Evolutionary conservation across 2,797 vertebrate genomes (phyloP).

Genomic region (Falco columbarius): DNA sequence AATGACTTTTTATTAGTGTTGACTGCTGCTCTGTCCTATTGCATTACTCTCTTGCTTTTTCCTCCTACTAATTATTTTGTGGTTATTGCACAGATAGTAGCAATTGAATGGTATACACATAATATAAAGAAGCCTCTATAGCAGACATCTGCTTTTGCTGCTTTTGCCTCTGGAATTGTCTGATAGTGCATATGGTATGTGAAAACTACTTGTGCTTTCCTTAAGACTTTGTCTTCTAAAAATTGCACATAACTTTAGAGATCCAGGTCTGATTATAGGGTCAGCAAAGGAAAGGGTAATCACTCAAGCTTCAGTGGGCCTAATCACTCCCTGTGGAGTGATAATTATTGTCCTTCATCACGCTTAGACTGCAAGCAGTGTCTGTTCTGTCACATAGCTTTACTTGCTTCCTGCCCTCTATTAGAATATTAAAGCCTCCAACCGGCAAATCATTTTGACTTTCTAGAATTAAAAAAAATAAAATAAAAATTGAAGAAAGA

Average conservation of each 20-base stretch:
- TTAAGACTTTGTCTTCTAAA: constrained; percentile 3
- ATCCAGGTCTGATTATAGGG: constrained; percentile 41
- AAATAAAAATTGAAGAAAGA: neutral
- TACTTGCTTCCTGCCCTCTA: constrained; percentile 36
- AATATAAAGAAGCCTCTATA: neutral
- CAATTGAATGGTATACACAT: neutral
- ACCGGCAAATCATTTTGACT: neutral
- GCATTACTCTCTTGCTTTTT: neutral
- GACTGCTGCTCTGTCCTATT: neutral
- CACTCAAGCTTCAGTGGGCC: constrained; percentile 50
- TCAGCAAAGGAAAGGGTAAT: constrained; percentile 51
- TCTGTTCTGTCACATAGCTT: constrained; percentile 47
- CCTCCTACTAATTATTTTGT: neutral
- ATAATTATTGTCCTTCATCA: constrained; percentile 55
- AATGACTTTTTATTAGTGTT: neutral
- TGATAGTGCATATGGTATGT: rapidly evolving
- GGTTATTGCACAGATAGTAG: neutral
- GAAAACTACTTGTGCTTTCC: neutral
- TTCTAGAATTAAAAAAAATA: neutral
- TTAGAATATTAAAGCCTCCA: constrained; percentile 43
- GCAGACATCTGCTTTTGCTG: neutral
- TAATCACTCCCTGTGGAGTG: constrained; percentile 60
- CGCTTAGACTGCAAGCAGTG: constrained; percentile 2
- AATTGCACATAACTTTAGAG: constrained; percentile 10
- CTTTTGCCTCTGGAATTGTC: neutral